Conservation (phyloP, 2,888 invertebrate genomes). For the Lepidocyrtinus sp. region DNA sequence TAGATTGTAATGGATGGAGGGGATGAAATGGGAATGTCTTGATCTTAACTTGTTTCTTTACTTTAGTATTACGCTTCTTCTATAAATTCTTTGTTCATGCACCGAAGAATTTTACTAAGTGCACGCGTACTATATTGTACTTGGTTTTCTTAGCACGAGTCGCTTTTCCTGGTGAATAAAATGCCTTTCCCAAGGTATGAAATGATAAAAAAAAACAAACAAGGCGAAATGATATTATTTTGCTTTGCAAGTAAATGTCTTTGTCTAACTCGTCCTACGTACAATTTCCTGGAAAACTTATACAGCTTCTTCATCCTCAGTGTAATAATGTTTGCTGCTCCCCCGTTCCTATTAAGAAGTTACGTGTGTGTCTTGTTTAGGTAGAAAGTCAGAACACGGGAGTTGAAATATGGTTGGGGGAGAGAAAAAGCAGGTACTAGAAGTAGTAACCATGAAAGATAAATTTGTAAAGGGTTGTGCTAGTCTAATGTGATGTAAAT, state of each 20-base stretch:
- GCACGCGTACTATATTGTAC: too few species aligned
- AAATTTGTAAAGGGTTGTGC: conserved; percentile 62
- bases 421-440: conserved; percentile 26
- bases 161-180: conserved; percentile 24
- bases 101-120: not conserved
- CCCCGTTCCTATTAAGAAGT: conserved; percentile 61
- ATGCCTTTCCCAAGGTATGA: conserved; percentile 40
- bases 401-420: conserved; percentile 39
- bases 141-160: too few species aligned
- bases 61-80: not conserved
- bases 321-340: conserved; percentile 26
- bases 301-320: conserved; percentile 15
- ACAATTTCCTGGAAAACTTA: not conserved
- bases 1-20: conserved; percentile 60
- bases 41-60: conserved; percentile 55
- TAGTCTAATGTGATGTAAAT: conserved; percentile 62
- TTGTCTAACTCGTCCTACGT: not conserved
- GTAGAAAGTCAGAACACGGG: conserved; percentile 38
- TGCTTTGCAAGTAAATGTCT: conserved; percentile 34
- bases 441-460: conserved; percentile 47
- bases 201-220: conserved; percentile 59
- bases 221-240: conserved; percentile 59
- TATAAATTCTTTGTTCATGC: not conserved
- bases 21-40: conserved; percentile 65
- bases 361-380: conserved; percentile 42